Evolutionary conservation across 2,888 invertebrate genomes (phyloP).

Genomic region (Cheilosia scutellata): DNA sequence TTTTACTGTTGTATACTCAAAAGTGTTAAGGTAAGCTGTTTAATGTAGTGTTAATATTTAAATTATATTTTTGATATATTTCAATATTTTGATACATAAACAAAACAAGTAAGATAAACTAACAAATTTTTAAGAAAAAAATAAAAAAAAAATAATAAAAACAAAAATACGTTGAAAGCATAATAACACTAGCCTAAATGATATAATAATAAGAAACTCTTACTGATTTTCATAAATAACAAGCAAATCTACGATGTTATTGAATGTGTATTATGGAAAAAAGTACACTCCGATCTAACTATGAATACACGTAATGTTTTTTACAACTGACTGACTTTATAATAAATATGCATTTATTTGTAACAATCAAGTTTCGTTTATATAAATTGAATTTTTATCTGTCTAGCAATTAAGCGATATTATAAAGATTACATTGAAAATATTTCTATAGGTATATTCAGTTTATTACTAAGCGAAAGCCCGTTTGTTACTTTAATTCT

Average conservation of each 20-base stretch:
- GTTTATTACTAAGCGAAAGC: conserved; percentile 60
- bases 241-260: conserved; percentile 56
- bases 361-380: conserved; percentile 72
- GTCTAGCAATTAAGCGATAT: conserved; percentile 62
- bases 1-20: conserved; percentile 76
- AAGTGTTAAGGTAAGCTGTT: conserved; percentile 74
- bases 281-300: conserved; percentile 54
- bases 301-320: conserved; percentile 59
- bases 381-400: conserved; percentile 61
- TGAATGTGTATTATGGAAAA: conserved; percentile 48
- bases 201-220: conserved; percentile 63
- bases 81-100: conserved; percentile 76
- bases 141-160: conserved; percentile 16
- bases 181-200: conserved; percentile 62
- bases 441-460: conserved; percentile 51
- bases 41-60: conserved; percentile 76
- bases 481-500: conserved; percentile 66
- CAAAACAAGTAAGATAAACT: conserved; percentile 69
- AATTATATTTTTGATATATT: conserved; percentile 76
- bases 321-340: conserved; percentile 74
- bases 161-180: conserved; percentile 64
- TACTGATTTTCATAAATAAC: conserved; percentile 56
- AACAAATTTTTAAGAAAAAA: conserved; percentile 65
- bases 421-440: conserved; percentile 51
- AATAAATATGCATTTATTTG: conserved; percentile 74